These are phyloP conservation scores for Melitaea athalia DNA, from an alignment of 2,888 invertebrate genomes.

Conservation along the genomic window DNA sequence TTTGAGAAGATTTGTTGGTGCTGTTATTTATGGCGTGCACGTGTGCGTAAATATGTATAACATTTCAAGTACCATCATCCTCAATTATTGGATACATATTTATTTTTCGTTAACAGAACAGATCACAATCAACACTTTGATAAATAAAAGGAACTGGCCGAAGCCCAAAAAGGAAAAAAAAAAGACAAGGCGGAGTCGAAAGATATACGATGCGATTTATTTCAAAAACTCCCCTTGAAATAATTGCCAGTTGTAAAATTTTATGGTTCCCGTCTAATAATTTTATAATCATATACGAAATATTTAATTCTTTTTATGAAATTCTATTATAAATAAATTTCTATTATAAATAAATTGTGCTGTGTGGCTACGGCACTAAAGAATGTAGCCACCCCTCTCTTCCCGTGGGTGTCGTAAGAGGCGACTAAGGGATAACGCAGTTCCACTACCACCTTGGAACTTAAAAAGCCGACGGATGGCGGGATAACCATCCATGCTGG, in stretches of 20 bases:
- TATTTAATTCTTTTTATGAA: too few relatives aligned
- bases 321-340: too few relatives aligned
- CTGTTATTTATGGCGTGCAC: background rate
- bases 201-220: slow-evolving; percentile 28
- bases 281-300: slow-evolving; percentile 11
- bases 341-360: too few relatives aligned
- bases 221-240: slow-evolving; percentile 12
- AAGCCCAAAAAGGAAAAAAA: slow-evolving; percentile 15
- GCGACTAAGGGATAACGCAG: too few relatives aligned
- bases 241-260: slow-evolving; percentile 25
- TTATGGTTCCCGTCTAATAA: slow-evolving; percentile 14
- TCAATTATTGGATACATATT: background rate
- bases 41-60: background rate
- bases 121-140: slow-evolving; percentile 7
- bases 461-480: too few relatives aligned
- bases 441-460: too few relatives aligned
- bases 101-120: background rate
- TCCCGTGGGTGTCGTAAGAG: too few relatives aligned
- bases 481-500: too few relatives aligned
- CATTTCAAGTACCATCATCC: background rate
- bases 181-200: slow-evolving; percentile 13
- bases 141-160: background rate
- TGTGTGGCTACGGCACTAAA: too few relatives aligned
- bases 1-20: background rate
- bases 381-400: too few relatives aligned